Percentiles rank a stretch among this genome's conserved stretches.
Conservation (phyloP, 2,888 invertebrate genomes). For the Balanococcus diminutus region DNA sequence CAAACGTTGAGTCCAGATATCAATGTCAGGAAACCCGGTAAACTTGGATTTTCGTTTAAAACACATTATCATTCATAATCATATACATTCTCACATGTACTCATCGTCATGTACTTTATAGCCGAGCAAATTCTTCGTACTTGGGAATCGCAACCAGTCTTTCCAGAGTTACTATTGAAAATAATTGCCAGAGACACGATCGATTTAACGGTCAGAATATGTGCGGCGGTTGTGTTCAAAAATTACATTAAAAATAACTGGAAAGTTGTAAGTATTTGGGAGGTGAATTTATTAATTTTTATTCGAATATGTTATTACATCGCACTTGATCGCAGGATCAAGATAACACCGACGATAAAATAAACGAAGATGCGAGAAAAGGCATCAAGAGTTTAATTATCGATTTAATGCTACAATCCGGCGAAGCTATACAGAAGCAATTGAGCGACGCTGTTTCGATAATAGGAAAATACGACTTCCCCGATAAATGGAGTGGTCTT, state of each 20-base stretch:
- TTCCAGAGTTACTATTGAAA: conserved; percentile 82
- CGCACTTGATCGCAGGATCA: conserved; percentile 65
- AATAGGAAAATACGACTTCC: conserved; percentile 96
- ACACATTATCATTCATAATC: background rate
- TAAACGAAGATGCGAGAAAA: conserved; percentile 78
- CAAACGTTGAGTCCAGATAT: conserved; percentile 87
- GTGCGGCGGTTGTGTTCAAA: conserved; percentile 88
- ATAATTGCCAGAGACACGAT: conserved; percentile 82
- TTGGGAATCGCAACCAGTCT: conserved; percentile 89
- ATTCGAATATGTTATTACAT: conserved; percentile 57
- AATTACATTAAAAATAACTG: conserved; percentile 97
- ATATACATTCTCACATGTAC: conserved; percentile 48
- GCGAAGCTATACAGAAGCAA: conserved; percentile 89
- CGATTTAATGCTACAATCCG: conserved; percentile 89
- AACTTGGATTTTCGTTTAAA: background rate
- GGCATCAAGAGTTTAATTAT: conserved; percentile 86
- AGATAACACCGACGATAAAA: conserved; percentile 74
- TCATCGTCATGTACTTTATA: conserved; percentile 62
- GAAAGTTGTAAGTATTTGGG: conserved; percentile 73
- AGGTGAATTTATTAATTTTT: conserved; percentile 53
- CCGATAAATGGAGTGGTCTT: conserved; percentile 92
- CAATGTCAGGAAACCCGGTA: conserved; percentile 81
- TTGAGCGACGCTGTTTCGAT: conserved; percentile 94
- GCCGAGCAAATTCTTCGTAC: conserved; percentile 92
- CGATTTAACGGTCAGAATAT: conserved; percentile 81